These are phyloP conservation scores for Pseudochromis fuscus DNA, from an alignment of 2,797 vertebrate species.

Conservation along the genomic window DNA sequence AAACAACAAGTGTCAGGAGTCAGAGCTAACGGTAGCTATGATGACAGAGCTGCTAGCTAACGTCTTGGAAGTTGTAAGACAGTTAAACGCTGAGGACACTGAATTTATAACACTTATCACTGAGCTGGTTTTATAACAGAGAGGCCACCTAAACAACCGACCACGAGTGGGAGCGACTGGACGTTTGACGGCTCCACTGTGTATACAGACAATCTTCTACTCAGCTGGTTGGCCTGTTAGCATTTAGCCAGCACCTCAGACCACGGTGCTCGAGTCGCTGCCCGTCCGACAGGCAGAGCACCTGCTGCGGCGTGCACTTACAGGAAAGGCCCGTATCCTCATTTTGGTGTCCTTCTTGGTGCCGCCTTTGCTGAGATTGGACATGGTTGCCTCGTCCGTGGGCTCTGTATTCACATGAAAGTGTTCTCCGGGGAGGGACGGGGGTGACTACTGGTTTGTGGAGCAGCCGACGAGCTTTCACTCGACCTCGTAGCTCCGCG, in stretches of 20 bases:
- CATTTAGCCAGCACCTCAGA: conserved; percentile 57
- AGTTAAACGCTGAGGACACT: conserved; percentile 11
- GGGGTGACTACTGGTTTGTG: conserved; percentile 69
- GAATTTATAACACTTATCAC: neutral
- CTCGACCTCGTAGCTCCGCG: conserved; percentile 79
- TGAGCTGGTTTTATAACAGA: neutral
- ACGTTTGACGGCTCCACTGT: conserved; percentile 38
- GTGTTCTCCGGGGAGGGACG: conserved; percentile 71
- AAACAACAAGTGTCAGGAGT: conserved; percentile 79
- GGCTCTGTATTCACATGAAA: conserved; percentile 87
- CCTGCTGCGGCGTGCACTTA: conserved; percentile 85
- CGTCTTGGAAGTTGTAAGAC: conserved; percentile 17
- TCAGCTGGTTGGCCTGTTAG: conserved; percentile 69
- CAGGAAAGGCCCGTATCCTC: conserved; percentile 99
- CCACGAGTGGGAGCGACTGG: neutral
- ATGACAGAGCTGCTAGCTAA: conserved; percentile 52
- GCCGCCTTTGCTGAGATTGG: conserved; percentile 97
- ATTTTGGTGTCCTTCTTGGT: conserved; percentile 99
- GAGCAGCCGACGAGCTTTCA: conserved; percentile 78
- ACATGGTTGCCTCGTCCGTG: conserved; percentile 89
- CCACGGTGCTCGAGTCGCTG: conserved; percentile 78
- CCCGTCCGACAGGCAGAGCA: conserved; percentile 42
- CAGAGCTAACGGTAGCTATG: conserved; percentile 54
- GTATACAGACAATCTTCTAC: conserved; percentile 52
- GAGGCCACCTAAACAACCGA: neutral